phyloP scores from a whole-genome alignment of 2,797 vertebrate genomes.

The Cyclura pinguis region DNA sequence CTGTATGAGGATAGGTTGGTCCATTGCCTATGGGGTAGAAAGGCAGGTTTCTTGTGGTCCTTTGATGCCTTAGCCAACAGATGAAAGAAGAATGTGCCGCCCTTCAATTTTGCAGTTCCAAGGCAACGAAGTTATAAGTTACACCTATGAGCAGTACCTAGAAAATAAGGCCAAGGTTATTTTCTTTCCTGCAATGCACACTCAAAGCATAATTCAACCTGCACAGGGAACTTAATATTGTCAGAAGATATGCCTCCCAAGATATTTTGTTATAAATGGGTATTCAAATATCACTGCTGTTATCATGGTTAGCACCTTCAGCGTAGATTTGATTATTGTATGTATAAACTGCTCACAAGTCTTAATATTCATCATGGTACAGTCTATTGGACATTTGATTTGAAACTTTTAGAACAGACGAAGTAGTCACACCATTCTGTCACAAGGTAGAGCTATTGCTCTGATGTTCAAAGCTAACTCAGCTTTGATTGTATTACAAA shows the following conservation, averaged over 20 bases:
- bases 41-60: not conserved
- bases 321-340: not conserved
- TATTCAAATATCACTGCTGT: not conserved
- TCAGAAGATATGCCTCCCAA: not conserved
- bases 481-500: not conserved
- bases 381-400: not conserved
- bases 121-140: not conserved
- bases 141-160: no score
- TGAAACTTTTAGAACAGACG: not conserved
- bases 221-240: not conserved
- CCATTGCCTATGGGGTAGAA: not conserved
- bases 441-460: conserved; percentile 71
- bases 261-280: not conserved
- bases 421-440: conserved; percentile 53
- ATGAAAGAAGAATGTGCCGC: not conserved
- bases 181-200: not conserved
- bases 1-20: not conserved
- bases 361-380: not conserved
- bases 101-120: not conserved
- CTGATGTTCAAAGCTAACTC: conserved; percentile 36
- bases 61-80: not conserved
- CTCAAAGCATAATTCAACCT: not conserved
- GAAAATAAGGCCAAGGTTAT: not conserved
- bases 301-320: not conserved
- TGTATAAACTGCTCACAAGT: not conserved